Base-by-base conservation (phyloP, 2,113 vertebrate species). In the Gymnarchus niloticus region DNA sequence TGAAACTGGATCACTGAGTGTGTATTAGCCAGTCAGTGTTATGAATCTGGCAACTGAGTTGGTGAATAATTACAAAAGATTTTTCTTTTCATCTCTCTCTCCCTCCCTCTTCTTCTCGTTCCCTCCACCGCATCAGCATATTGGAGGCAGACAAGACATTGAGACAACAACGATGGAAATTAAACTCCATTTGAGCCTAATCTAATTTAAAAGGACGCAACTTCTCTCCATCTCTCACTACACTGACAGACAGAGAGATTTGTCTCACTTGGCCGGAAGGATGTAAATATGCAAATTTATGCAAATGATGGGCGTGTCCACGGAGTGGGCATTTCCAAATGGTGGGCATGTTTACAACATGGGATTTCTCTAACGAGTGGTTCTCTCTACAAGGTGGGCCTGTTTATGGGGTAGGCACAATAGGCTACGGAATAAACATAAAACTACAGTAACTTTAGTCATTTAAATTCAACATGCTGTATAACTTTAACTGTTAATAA, bases 111-210 rank as follows among this genome's bases (percentile, higher is more conserved):
- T 28, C 3, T 8, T 57, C 81, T 44, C 52, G n/a, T 10, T 49
- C 77, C 19, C 46, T 51, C 19, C 25, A 14, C 44, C 77, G 44
- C 46, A 51, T 80, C 33, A 80, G 77, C 5, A 37, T 56, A 83
- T 44, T 7, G 4, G 52, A 83, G 33, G 23, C 54, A 4, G 33
- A 56, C 21, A 78, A n/a, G 76, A 80, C 80, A 52, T 54, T 48
- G 80, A 54, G 80, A 54, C 80, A 37, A 82, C 51, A 17, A 21
- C 44, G 54, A 17, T 57, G 21, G 23, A 83, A 83, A 83, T 57
- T 44, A 83, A 83, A 83, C 23, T 59, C 81, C 37, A 83, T 83
- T 83, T 59, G 52, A 83, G 19, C 33, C 28, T 83, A 83, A 56
- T 83, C 56, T 57, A 33, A 83, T 83, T 41, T 83, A 28, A 19